A percentile compares a stretch with the other conserved stretches of the same genome.
These are phyloP conservation scores for Craniophora ligustri DNA, from an alignment of 2,888 invertebrate species.

Conservation along the genomic window DNA sequence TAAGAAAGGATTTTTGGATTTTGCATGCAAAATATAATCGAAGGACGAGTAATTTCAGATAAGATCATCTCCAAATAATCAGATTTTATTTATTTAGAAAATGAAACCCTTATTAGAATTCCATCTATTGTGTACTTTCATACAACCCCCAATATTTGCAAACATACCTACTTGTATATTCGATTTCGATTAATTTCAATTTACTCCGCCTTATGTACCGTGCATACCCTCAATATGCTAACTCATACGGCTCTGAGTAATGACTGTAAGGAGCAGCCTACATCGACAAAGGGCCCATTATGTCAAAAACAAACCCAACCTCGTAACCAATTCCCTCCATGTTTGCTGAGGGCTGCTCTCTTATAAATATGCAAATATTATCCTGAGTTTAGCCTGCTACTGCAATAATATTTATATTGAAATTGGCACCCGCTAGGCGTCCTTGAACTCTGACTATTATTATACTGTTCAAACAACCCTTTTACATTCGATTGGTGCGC, in stretches of 20 bases:
- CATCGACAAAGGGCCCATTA: slow-evolving; percentile 80
- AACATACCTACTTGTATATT: slow-evolving; percentile 40
- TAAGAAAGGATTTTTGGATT: too few relatives aligned
- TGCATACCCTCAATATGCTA: slow-evolving; percentile 63
- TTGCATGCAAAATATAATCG: too few relatives aligned
- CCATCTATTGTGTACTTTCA: slow-evolving; percentile 23
- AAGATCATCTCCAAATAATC: slow-evolving; percentile 5
- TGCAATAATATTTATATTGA: slow-evolving; percentile 87
- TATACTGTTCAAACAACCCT: slow-evolving; percentile 80
- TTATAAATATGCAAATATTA: slow-evolving; percentile 88
- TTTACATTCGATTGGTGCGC: slow-evolving; percentile 66
- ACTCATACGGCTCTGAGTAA: slow-evolving; percentile 72
- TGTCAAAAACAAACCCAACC: slow-evolving; percentile 82
- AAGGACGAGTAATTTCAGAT: too few relatives aligned
- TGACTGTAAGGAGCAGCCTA: slow-evolving; percentile 71
- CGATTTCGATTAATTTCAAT: slow-evolving; percentile 58
- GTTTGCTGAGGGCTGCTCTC: slow-evolving; percentile 83
- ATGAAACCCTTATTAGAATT: slow-evolving; percentile 9
- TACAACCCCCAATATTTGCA: slow-evolving; percentile 36
- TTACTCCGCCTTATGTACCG: slow-evolving; percentile 50
- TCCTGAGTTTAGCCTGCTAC: slow-evolving; percentile 81
- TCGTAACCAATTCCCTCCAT: slow-evolving; percentile 78
- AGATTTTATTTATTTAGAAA: slow-evolving; percentile 7
- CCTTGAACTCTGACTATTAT: slow-evolving; percentile 81
- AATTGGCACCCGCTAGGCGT: slow-evolving; percentile 72